Conservation (phyloP, 2,888 invertebrate species). For the Dermolepida albohirtum region DNA sequence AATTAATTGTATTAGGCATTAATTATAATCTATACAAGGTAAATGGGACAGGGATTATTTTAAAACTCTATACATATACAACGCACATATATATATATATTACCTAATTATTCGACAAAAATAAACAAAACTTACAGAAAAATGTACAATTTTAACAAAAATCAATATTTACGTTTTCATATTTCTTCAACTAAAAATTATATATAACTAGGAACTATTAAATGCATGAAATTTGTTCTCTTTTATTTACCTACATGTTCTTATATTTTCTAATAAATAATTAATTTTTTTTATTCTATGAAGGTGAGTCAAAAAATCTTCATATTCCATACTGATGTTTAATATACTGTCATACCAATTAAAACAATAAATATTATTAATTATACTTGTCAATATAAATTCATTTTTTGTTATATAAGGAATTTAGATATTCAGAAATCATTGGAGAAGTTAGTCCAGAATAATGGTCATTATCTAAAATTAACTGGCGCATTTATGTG, state of each 20-base stretch:
- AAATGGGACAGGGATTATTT: neutral
- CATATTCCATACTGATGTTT: no score
- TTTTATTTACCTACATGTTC: neutral
- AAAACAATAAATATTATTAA: no score
- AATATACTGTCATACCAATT: no score
- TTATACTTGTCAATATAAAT: no score
- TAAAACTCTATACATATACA: conserved; percentile 28
- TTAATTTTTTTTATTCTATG: neutral
- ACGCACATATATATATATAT: conserved; percentile 8
- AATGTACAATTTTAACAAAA: conserved; percentile 21
- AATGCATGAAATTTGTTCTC: conserved; percentile 29
- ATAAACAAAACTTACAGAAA: neutral
- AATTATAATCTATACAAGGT: conserved; percentile 11
- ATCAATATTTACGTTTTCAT: conserved; percentile 29
- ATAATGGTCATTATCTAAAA: no score
- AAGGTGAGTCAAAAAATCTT: no score
- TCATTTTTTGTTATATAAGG: no score
- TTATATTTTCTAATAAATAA: conserved; percentile 1
- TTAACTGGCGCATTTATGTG: no score
- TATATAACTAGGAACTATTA: conserved; percentile 44
- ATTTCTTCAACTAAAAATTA: conserved; percentile 24
- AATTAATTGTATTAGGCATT: conserved; percentile 1
- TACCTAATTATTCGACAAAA: conserved; percentile 15
- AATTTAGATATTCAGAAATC: no score
- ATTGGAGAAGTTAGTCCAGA: no score